Evolutionary conservation across 2,113 vertebrate species (phyloP), one percentile per base, ranked within the genome.

Genomic region (Pluvianellus socialis): DNA sequence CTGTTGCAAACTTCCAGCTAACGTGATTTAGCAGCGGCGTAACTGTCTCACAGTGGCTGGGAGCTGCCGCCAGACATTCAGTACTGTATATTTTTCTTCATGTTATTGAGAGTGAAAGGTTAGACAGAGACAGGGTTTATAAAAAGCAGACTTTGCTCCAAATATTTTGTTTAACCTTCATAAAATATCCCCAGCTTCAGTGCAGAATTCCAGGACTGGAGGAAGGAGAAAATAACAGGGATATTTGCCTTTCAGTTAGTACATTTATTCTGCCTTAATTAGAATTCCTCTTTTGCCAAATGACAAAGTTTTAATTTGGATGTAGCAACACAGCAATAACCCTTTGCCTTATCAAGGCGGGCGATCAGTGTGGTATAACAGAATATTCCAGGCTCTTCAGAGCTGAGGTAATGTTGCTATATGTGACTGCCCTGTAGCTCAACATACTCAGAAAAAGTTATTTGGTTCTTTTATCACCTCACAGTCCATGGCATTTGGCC

Each of bases 151-250:
- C 74, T 90, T 87, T 81, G 21, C 62, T 96, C 63, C 68, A 96
- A 72, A 86, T 91, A 95, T 93, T 97, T 96, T 94, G 81, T 87
- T 96, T 96, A 91, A 92, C 67, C 18, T 90, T 94, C 62, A 90
- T 86, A 94, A 94, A 97, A 83, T 92, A 95, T 58, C 42, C 49
- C 17, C 73, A 87, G 53, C 28, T 91, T 82, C 81, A 91, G 30
- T 27, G 22, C 42, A 87, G 63, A 92, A 90, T 86, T 92, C 71
- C 49, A 85, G 45, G 55, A 63, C 56, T 55, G 35, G 9, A 66
- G 20, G 23, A 85, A 84, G 23, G 18, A 53, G 14, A 82, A 59
- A 30, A 79, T 55, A 79, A 40, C 35, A 91, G 28, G 12, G 38
- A 33, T 82, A 66, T 79, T 76, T 96, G 24, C 45, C 49, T 88